Base-by-base conservation (phyloP, 2,888 invertebrate species). In the Acleris sparsana region DNA sequence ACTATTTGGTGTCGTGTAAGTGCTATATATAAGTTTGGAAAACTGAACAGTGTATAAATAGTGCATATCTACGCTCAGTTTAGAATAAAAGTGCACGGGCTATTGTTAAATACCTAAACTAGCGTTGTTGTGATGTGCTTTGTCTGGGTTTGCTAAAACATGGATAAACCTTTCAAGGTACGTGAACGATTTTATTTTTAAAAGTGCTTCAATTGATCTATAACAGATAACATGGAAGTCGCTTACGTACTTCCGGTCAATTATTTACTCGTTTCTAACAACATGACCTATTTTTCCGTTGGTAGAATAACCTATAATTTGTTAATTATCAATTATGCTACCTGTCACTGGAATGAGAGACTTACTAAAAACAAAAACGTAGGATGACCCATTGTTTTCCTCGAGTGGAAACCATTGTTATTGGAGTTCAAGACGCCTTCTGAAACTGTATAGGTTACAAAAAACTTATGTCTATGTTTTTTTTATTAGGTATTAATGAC, bases 131-230 rank as follows among this genome's bases (percentile, higher is more conserved):
- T 81, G 72, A 62, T 68, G 73, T 79, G 76, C 71, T 71, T 81
- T 83, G 80, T 83, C 80, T 77, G 85, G 87, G 85, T 86, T 86
- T 69, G 70, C 74, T 75, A 72, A 71, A 80, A 72, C 52, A 91
- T 92, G 92, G 92, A 92, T 73, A 92, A 90, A 77, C 91, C 91
- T 44, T 90, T 82, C 75, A 90, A 91, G 89, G 92, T 91, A 80
- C 73, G 73, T 72, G 58, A 71, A 62, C 53, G 63, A 49, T 64
- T 70, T 63, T 71, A 70, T 51, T 67, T 60, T 59, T 66, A 53
- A 43, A 51, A 55, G 18, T 20, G 33, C 25, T 22, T 33, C 46
- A 17, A n/a, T 29, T 46, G 57, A 57, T 56, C 11, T 44, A 25
- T 43, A 43, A 56, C 22, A 9, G 25, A 20, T 20, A 43, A 2